phyloP scores from a whole-genome alignment of 2,113 vertebrate genomes.

The Mormoops blainvillei region DNA sequence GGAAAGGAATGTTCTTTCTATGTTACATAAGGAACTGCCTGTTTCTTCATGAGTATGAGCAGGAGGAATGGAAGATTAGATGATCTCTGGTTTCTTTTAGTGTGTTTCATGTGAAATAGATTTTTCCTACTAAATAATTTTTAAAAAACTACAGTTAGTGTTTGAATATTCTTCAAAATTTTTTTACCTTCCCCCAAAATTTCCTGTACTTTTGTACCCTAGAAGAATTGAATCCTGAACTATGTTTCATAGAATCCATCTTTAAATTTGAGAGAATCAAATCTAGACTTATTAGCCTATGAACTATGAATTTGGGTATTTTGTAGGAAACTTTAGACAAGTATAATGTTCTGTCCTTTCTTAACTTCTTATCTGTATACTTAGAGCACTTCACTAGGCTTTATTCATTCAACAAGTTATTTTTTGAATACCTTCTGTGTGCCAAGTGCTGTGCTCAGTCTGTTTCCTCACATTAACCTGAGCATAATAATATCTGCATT shows the following conservation, averaged over 20 bases:
- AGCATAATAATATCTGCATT: neutral
- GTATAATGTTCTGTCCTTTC: neutral
- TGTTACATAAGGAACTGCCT: neutral
- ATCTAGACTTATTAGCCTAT: neutral
- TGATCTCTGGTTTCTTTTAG: neutral
- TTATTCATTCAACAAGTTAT: slow-evolving; percentile 5
- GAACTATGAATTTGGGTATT: neutral
- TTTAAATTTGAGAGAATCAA: slow-evolving; percentile 9
- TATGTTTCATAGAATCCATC: neutral
- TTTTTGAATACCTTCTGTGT: neutral
- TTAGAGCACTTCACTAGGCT: neutral
- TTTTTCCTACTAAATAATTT: neutral
- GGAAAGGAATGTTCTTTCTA: neutral
- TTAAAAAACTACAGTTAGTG: neutral
- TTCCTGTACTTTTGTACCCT: neutral
- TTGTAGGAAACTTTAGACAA: neutral
- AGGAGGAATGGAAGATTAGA: neutral
- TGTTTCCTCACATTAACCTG: neutral
- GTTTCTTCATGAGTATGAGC: neutral
- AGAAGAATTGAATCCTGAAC: neutral
- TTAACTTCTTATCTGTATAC: neutral
- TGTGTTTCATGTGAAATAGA: neutral
- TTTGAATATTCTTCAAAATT: neutral
- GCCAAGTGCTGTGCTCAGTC: neutral
- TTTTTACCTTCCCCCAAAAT: neutral